Evolutionary conservation across 1,140 invertebrate genomes (phyloP).

Genomic region (Arion vulgaris): DNA sequence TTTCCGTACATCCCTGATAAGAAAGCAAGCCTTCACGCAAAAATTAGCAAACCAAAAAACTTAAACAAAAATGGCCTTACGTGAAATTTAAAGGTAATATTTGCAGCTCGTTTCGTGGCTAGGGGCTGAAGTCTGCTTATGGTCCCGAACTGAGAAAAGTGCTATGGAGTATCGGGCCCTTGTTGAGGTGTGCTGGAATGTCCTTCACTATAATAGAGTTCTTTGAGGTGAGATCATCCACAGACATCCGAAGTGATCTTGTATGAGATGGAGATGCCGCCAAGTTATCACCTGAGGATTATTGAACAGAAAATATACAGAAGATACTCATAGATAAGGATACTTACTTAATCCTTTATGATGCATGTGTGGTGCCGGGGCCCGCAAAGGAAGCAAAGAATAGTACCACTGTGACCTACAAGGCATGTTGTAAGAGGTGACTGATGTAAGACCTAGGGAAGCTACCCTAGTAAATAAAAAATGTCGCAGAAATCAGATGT

Average conservation of each 20-base stretch:
- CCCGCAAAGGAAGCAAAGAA: no score
- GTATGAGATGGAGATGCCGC: not conserved
- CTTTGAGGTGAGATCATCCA: slow-evolving; percentile 52
- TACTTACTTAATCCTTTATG: no score
- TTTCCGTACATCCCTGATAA: no score
- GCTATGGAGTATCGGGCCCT: slow-evolving; percentile 47
- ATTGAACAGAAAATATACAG: not conserved
- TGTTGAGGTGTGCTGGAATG: slow-evolving; percentile 59
- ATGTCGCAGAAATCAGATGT: no score
- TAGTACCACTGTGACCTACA: no score
- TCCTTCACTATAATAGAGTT: slow-evolving; percentile 59
- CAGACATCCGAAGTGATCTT: not conserved
- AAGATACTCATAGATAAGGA: no score
- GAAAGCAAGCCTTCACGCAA: no score
- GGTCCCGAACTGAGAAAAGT: slow-evolving; percentile 64
- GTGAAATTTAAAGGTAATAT: slow-evolving; percentile 64
- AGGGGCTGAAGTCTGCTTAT: slow-evolving; percentile 55
- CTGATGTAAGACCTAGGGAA: no score
- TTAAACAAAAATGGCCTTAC: slow-evolving; percentile 54
- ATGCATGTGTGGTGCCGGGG: no score
- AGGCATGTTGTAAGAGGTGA: no score
- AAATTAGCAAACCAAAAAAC: no score
- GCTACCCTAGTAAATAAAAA: no score
- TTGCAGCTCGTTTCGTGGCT: slow-evolving; percentile 53
- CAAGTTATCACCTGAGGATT: slow-evolving; percentile 11